Evolutionary conservation across 2,797 vertebrate species (phyloP), one percentile per base, ranked within the genome.

Genomic region (Glossophaga mutica): DNA sequence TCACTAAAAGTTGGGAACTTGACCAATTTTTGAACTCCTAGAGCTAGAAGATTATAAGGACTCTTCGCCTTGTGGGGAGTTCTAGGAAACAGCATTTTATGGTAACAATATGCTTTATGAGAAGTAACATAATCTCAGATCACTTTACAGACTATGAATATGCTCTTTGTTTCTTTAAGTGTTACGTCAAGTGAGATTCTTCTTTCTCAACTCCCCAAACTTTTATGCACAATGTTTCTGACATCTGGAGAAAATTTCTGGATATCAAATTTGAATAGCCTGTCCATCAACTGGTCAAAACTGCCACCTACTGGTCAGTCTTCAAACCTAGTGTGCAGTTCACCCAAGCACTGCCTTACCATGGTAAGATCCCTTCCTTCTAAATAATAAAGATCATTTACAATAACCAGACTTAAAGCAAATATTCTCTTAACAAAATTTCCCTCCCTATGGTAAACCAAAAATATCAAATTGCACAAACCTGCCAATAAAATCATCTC

Each of bases 401-500:
- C 29, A 95, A 85, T 26, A 91, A 93, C 44, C 9, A 91, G 65
- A 92, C 94, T 96, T 87, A 94, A 86, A 19, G 0, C 24, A 87
- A 96, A 96, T 14, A 67, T 32, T 90, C 34, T 67, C 95, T 97
- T 96, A 85, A 52, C 92, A 89, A 97, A 83, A 97, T 89, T 68
- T 77, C 21, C n/a, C 65, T 71, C 68, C 4, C 95, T 67, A 37
- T 4, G 21, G 1, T 9, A 68, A 97, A 82, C 26, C 81, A 78
- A 90, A 42, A 84, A 73, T 39, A 57, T 81, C 14, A 46, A 97
- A 95, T 71, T 73, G 42, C 44, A 98, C 99, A 97, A 97, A 99
- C 99, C 99, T 99, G 98, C 99, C 99, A 98, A 99, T 99, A 98
- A 99, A 99, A 98, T 99, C 99, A 93, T 99, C 99, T 94, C 98